Evolutionary conservation across 2,797 vertebrate species (phyloP), one percentile per base, ranked within the genome.

Genomic region (Acanthis flammea): DNA sequence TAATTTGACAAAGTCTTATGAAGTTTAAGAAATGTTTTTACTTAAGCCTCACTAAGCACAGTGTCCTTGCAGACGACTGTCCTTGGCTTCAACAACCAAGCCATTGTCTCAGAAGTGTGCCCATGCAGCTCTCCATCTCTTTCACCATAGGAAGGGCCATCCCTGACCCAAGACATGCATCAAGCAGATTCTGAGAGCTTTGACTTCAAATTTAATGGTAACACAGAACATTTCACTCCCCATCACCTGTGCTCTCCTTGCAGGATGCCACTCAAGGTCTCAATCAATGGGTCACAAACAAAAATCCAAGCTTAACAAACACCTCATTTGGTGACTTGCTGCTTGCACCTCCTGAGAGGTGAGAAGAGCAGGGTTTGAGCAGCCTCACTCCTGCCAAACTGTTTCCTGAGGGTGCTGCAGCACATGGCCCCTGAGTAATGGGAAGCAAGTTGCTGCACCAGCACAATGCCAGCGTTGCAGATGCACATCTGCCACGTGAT

Each of bases 291-390:
- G n/a, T 35, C 45, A 86, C 10, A 17, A 24, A 42, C 17, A 39
- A 73, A 58, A 50, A 45, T 7, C 27, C 54, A 61, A 47, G 35
- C 30, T 51, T 68, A 91, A 45, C 8, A 66, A 91, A 22, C 27
- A 68, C 33, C 41, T 35, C 8, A 31, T 37, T 42, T 2, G 2
- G 19, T 8, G 6, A 7, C 31, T 24, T 0, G 0, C 33, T 37
- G 12, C 48, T 60, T 75, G 31, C 47, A 39, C 16, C 54, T 57
- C 47, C 33, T 9, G 19, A 58, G 44, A 58, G 33, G 31, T 31
- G 47, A 41, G 28, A 50, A 68, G 19, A 8, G 27, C 22, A 27
- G 17, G 30, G 33, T n/a, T 33, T 47, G 24, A 85, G 50, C 5
- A 61, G 58, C 53, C 54, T 72, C 39, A 18, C 12, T 42, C 48